A percentile compares a stretch with the other conserved stretches of the same genome.
Evolutionary conservation across 1,140 invertebrate genomes (phyloP).

Genomic region (Hirudo medicinalis): DNA sequence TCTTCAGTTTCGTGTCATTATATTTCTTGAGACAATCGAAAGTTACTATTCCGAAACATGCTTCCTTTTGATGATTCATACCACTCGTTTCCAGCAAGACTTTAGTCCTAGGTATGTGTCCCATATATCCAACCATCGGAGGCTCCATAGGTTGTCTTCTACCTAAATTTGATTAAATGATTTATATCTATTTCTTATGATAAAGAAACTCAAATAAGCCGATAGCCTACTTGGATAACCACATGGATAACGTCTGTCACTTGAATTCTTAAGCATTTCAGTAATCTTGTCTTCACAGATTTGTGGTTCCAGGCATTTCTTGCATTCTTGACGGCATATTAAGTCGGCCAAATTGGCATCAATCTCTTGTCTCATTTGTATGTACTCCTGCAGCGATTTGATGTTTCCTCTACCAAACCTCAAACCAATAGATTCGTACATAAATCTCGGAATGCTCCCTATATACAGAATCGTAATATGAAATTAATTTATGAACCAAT

Average conservation of each 20-base stretch:
- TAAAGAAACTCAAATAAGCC: background rate
- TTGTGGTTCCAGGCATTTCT: background rate
- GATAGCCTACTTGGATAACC: background rate
- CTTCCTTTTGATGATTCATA: slow-evolving; percentile 5
- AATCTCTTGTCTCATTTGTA: background rate
- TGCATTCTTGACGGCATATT: background rate
- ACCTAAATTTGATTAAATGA: background rate
- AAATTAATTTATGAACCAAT: background rate
- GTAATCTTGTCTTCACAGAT: background rate
- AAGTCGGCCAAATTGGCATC: background rate
- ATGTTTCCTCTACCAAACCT: background rate
- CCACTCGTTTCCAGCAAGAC: slow-evolving; percentile 6
- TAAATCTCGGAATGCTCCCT: slow-evolving; percentile 2
- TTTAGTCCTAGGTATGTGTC: background rate
- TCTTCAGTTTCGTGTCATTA: background rate
- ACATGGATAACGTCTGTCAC: background rate
- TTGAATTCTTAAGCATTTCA: background rate
- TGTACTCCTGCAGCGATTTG: slow-evolving; percentile 2
- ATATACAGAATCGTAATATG: background rate
- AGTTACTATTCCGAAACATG: background rate
- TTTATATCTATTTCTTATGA: background rate
- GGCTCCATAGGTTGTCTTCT: slow-evolving; percentile 3
- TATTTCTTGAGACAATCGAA: slow-evolving; percentile 12
- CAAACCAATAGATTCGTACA: background rate
- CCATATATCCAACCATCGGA: slow-evolving; percentile 1